phyloP scores from a whole-genome alignment of 2,888 invertebrate species.

The Tribolium freemani region DNA sequence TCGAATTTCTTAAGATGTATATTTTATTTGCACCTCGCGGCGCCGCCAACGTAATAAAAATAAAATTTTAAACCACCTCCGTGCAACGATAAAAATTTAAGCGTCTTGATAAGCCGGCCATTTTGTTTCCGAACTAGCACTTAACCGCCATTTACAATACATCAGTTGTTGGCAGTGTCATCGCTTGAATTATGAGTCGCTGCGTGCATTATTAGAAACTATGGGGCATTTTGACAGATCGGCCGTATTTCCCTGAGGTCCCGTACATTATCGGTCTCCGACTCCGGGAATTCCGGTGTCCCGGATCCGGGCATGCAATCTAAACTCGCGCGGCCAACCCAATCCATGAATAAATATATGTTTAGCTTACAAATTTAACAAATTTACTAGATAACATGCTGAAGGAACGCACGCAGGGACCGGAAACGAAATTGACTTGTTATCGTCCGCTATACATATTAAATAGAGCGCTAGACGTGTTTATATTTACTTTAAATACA shows the following conservation, averaged over 20 bases:
- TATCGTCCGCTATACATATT: constrained; percentile 43
- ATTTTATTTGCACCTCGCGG: neutral
- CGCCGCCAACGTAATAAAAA: too few relatives aligned
- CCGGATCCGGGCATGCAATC: constrained; percentile 32
- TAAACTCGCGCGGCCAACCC: constrained; percentile 43
- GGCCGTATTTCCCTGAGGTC: constrained; percentile 60
- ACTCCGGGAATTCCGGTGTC: constrained; percentile 46
- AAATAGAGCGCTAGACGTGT: constrained; percentile 35
- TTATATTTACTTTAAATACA: constrained; percentile 27
- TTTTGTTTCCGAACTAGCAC: neutral
- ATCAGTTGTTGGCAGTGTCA: constrained; percentile 4
- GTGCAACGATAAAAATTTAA: neutral
- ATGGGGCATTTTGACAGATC: constrained; percentile 58
- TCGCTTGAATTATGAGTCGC: constrained; percentile 21
- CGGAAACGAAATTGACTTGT: constrained; percentile 44
- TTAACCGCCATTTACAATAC: constrained; percentile 9
- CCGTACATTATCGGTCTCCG: constrained; percentile 57
- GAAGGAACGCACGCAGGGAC: constrained; percentile 39
- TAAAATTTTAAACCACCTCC: too few relatives aligned
- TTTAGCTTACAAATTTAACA: constrained; percentile 49
- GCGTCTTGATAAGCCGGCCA: neutral
- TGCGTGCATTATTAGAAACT: constrained; percentile 26
- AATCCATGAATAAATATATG: constrained; percentile 55
- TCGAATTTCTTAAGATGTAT: too few relatives aligned
- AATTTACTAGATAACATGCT: constrained; percentile 45